phyloP scores from a whole-genome alignment of 2,113 vertebrate species.

The Phycodurus eques region DNA sequence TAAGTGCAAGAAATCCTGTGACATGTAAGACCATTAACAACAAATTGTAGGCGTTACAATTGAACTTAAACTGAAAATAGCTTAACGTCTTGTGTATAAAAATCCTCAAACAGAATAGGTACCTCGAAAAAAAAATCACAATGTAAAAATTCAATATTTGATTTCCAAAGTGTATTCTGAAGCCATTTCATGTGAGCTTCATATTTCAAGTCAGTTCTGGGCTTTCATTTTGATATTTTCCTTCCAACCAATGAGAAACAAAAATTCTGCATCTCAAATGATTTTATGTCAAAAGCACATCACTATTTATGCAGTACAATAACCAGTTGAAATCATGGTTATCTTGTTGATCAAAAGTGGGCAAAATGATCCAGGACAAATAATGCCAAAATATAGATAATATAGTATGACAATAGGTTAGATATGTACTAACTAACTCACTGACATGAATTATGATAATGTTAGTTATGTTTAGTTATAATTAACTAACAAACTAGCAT shows the following conservation, averaged over 20 bases:
- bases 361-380: background rate
- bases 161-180: background rate
- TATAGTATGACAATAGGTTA: background rate
- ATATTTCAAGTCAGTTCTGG: background rate
- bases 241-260: background rate
- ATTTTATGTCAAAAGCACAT: background rate
- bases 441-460: no score
- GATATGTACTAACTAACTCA: background rate
- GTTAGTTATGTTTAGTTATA: no score
- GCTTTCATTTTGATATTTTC: background rate
- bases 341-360: background rate
- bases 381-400: background rate
- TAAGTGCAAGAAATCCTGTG: slow-evolving; percentile 19
- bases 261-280: background rate
- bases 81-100: background rate
- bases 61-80: background rate
- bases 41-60: background rate
- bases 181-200: background rate
- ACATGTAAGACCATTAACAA: background rate
- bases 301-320: background rate
- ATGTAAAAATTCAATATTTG: no score
- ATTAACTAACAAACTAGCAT: background rate
- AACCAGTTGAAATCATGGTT: background rate
- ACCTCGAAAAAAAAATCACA: background rate
- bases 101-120: background rate